These are phyloP conservation scores for Myotis findleyi DNA, from an alignment of 2,797 vertebrate genomes.

Conservation along the genomic window DNA sequence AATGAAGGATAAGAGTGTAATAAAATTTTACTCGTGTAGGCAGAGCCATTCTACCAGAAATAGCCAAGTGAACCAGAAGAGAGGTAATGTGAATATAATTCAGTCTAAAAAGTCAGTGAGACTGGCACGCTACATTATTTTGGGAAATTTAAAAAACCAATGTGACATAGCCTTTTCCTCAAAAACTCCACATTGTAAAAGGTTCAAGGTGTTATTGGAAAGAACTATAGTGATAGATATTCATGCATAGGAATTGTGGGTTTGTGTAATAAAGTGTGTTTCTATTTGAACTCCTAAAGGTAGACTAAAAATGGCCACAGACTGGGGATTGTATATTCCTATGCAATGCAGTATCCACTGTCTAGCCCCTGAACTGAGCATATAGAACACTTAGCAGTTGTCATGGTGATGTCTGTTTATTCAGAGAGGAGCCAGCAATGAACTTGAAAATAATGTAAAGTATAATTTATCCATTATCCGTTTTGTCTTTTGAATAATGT, in stretches of 20 bases:
- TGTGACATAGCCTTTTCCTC: conserved; percentile 41
- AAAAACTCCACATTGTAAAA: conserved; percentile 47
- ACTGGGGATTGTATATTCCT: not conserved
- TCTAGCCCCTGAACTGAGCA: not conserved
- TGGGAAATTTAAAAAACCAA: conserved; percentile 58
- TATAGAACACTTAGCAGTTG: conserved; percentile 10
- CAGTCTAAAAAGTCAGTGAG: conserved; percentile 55
- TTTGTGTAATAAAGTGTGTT: conserved; percentile 54
- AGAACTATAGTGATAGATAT: not conserved
- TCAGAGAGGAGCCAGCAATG: conserved; percentile 15
- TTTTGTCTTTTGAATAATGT: conserved; percentile 28
- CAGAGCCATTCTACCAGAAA: conserved; percentile 70
- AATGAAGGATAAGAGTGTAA: conserved; percentile 68
- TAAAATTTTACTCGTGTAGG: conserved; percentile 75
- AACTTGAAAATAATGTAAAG: conserved; percentile 44
- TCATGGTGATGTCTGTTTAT: not conserved
- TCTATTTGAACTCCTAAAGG: conserved; percentile 30
- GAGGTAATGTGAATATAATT: conserved; percentile 69
- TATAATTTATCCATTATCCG: conserved; percentile 7
- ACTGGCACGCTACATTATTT: conserved; percentile 17
- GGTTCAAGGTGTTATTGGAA: conserved; percentile 28
- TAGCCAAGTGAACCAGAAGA: conserved; percentile 63
- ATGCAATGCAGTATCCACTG: not conserved
- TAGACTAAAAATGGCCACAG: conserved; percentile 11
- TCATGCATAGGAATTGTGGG: not conserved